Percentiles rank a stretch among this genome's conserved stretches.
Evolutionary conservation across 2,888 invertebrate species (phyloP).

Genomic region (Dorcus hopei): DNA sequence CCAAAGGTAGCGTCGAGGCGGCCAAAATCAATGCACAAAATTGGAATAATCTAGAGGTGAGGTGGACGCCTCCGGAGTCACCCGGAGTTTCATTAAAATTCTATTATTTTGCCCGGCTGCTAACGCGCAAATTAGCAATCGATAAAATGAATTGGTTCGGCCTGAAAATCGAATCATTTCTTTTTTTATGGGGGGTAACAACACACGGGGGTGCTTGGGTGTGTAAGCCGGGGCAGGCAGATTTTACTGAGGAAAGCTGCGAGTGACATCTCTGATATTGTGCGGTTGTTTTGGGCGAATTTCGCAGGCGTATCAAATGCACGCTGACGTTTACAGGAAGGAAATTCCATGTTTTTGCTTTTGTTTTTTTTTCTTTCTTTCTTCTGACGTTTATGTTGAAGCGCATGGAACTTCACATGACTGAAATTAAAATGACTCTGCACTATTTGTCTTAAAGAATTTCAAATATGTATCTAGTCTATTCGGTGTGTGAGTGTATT

Average conservation of each 20-base stretch:
- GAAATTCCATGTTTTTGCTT: too few species aligned
- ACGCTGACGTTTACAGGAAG: too few species aligned
- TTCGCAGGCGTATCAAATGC: too few species aligned
- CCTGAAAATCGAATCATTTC: background rate
- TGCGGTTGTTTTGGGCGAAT: background rate
- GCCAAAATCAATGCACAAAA: conserved; percentile 78
- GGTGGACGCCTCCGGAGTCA: conserved; percentile 36
- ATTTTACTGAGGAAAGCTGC: background rate
- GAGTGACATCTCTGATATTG: background rate
- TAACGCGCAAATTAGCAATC: too few species aligned
- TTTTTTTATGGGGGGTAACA: background rate
- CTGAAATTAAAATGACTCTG: too few species aligned
- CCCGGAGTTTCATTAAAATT: background rate
- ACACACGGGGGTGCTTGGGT: background rate
- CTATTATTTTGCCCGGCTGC: background rate
- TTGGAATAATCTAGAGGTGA: conserved; percentile 79
- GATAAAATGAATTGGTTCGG: too few species aligned
- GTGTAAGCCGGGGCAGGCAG: background rate
- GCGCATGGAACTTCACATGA: too few species aligned
- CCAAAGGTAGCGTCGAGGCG: conserved; percentile 79
- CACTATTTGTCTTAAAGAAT: too few species aligned
- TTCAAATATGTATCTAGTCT: too few species aligned
- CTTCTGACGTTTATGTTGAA: too few species aligned
- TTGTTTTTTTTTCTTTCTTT: too few species aligned
- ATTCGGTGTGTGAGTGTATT: too few species aligned